A percentile compares a stretch with the other conserved stretches of the same genome.
These are phyloP conservation scores for Homarus gammarus DNA, from an alignment of 2,888 invertebrate genomes.

Conservation along the genomic window DNA sequence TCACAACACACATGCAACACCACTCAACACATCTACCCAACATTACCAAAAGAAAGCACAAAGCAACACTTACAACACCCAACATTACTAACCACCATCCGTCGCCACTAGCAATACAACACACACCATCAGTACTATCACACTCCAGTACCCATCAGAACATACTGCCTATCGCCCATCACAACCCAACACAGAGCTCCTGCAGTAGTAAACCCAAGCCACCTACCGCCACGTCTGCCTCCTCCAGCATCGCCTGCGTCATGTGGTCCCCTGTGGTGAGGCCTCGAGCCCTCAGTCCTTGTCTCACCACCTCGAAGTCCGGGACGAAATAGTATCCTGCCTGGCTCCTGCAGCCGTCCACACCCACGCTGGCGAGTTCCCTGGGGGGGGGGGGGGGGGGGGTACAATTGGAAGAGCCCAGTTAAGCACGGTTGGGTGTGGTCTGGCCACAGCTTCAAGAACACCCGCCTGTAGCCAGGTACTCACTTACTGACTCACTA, in stretches of 20 bases:
- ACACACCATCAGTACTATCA: no score
- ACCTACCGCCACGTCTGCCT: slow-evolving; percentile 73
- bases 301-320: slow-evolving; percentile 73
- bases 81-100: no score
- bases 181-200: no score
- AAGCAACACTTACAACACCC: neutral
- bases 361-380: slow-evolving; percentile 67
- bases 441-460: no score
- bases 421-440: no score
- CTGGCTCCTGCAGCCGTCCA: slow-evolving; percentile 55
- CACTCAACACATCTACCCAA: neutral
- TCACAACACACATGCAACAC: neutral
- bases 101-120: no score
- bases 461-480: no score
- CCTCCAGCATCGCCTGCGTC: slow-evolving; percentile 65
- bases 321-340: slow-evolving; percentile 75
- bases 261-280: slow-evolving; percentile 67
- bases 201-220: no score
- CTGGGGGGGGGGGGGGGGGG: slow-evolving; percentile 38
- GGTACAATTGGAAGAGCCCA: neutral
- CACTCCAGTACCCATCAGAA: no score
- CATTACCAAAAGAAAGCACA: no score
- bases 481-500: no score
- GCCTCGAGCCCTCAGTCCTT: slow-evolving; percentile 50
- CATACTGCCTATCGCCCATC: no score